phyloP scores from a whole-genome alignment of 1,140 invertebrate species.

The Pinna nobilis region DNA sequence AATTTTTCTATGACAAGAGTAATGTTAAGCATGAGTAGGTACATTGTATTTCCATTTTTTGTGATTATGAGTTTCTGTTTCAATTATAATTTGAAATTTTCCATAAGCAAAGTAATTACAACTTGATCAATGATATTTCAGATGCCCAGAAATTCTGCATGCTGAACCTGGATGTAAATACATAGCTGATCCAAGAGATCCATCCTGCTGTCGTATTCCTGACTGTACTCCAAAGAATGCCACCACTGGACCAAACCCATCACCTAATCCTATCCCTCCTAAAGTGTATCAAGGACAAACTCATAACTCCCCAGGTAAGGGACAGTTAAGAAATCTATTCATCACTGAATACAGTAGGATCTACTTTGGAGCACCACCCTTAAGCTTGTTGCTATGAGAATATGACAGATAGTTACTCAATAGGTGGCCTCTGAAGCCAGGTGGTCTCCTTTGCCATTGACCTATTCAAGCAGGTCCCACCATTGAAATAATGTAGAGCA shows the following conservation, averaged over 20 bases:
- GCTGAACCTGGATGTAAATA: constrained; percentile 39
- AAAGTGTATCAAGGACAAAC: constrained; percentile 24
- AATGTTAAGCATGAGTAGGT: no score
- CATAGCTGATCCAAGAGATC: constrained; percentile 46
- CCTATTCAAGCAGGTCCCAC: no score
- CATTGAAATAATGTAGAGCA: no score
- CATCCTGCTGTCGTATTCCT: constrained; percentile 47
- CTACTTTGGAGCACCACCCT: no score
- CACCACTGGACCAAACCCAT: constrained; percentile 19
- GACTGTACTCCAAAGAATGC: constrained; percentile 36
- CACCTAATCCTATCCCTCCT: constrained; percentile 29
- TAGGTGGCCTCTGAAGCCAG: constrained; percentile 7
- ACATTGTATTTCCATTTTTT: neutral
- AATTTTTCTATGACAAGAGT: no score
- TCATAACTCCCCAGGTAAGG: neutral
- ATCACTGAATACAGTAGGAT: no score
- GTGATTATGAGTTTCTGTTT: neutral
- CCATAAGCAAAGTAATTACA: neutral
- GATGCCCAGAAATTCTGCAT: constrained; percentile 42
- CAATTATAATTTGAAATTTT: neutral
- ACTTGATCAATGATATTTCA: neutral
- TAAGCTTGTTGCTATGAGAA: no score
- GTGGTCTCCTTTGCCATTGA: no score
- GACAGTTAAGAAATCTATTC: constrained; percentile 28
- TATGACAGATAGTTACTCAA: no score